phyloP scores from a whole-genome alignment of 2,113 vertebrate genomes.

The Elgaria multicarinata region DNA sequence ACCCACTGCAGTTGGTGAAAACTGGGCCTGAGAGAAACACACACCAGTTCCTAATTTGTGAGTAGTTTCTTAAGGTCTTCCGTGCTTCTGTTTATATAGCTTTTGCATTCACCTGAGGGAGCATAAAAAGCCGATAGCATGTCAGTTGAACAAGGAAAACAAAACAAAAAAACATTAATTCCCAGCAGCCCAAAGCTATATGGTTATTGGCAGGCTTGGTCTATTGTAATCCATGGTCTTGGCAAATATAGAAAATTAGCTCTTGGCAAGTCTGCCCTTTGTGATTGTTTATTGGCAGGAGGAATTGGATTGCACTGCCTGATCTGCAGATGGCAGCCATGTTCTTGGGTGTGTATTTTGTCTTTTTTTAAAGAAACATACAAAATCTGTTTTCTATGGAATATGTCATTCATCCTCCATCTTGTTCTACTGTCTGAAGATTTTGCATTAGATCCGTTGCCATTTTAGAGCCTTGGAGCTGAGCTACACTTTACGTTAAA shows the following conservation, averaged over 20 bases:
- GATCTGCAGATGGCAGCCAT: constrained; percentile 4
- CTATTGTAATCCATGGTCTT: constrained; percentile 48
- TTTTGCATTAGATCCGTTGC: neutral
- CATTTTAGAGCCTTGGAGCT: neutral
- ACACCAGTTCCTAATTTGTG: neutral
- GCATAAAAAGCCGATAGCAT: constrained; percentile 15
- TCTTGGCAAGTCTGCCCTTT: constrained; percentile 52
- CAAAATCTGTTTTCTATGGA: neutral
- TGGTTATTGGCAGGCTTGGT: constrained; percentile 22
- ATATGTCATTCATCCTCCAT: neutral
- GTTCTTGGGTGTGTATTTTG: no score
- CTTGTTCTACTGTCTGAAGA: neutral
- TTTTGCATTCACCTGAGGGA: constrained; percentile 29
- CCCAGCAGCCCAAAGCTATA: constrained; percentile 10
- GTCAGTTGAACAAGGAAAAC: constrained; percentile 27
- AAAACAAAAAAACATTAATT: neutral
- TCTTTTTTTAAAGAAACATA: neutral
- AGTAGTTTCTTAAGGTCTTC: neutral
- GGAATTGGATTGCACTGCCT: constrained; percentile 32
- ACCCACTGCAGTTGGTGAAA: neutral
- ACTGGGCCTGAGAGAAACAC: neutral
- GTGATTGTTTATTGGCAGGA: constrained; percentile 47
- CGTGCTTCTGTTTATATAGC: neutral
- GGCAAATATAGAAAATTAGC: constrained; percentile 56
- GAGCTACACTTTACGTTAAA: neutral